Evolutionary conservation across 2,888 invertebrate genomes (phyloP), one percentile per base, ranked within the genome.

Genomic region (Ormyrus thymus): DNA sequence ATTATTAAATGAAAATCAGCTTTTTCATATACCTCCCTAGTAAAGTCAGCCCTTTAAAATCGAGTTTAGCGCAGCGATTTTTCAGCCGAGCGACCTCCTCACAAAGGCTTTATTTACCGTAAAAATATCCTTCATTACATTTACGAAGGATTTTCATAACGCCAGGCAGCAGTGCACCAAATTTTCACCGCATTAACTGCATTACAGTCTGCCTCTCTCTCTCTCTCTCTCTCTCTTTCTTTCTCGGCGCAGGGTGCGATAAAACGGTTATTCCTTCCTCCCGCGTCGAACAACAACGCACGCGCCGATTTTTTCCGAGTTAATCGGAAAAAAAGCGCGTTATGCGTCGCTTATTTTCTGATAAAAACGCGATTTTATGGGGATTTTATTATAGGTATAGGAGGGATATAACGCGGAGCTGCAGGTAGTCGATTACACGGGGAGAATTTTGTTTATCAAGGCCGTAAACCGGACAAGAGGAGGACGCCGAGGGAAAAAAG

Each of bases 391-490:
- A 75, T 65, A 66, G 53, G 48, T 53, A 58, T n/a, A 59, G 15
- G 10, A 50, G 56, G 11, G 61, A 53, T 61, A 46, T 46, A 3
- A 55, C 11, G 29, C 46, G n/a, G 45, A 53, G 48, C 29, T 61
- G 72, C 61, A 66, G 65, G 29, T 64, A 74, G 69, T 69, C 79
- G 69, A 70, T 70, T 71, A 75, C 74, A 71, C 75, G 55, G 70
- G 45, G 68, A 11, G 62, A 76, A 80, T 80, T 77, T 80, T 80
- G 77, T 80, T 80, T 80, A 80, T 80, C 80, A 80, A 80, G 80
- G 43, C 65, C 55, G 68, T 73, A 73, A 80, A 80, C 69, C 76
- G 76, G 80, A 77, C 80, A 70, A 76, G 76, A 68, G 53, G 59
- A 45, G 9, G 55, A 51, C n/a, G 6, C 43, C 13, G n/a, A 50